A percentile compares a stretch with the other conserved stretches of the same genome.
phyloP scores from a whole-genome alignment of 2,888 invertebrate genomes.

The Agrochola macilenta region DNA sequence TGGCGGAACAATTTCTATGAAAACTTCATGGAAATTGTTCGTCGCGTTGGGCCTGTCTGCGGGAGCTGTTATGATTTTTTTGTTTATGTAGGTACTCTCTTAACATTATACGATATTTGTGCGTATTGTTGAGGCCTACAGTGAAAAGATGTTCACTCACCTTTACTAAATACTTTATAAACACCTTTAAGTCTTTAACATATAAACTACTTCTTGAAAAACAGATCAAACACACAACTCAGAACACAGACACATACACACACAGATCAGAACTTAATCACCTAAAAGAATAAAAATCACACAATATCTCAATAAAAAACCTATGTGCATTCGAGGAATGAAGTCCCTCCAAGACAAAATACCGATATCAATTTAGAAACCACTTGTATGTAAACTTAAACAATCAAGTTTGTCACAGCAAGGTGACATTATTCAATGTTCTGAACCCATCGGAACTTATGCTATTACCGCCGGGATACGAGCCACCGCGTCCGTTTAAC shows the following conservation, averaged over 20 bases:
- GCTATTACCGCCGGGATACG: constrained; percentile 50
- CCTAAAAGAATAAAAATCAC: not conserved
- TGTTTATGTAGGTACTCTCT: not conserved
- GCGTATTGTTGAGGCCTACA: not conserved
- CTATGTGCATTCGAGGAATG: not conserved
- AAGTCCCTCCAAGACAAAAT: not conserved
- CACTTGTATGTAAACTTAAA: constrained; percentile 44
- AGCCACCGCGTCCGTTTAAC: constrained; percentile 47
- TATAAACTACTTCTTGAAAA: not conserved
- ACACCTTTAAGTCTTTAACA: not conserved
- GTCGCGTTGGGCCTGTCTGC: no score
- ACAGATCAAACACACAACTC: not conserved
- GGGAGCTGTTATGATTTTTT: no score
- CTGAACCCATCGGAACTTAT: constrained; percentile 53
- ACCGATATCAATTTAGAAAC: not conserved
- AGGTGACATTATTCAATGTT: constrained; percentile 62
- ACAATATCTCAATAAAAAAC: not conserved
- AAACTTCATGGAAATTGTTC: no score
- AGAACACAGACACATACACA: no score
- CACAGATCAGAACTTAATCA: not conserved
- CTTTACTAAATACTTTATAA: not conserved
- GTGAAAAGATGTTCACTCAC: not conserved
- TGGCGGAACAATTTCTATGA: no score
- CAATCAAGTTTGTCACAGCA: constrained; percentile 48
- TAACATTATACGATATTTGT: not conserved